Conservation (phyloP, 2,888 invertebrate species). For the Pyrrhia umbra region DNA sequence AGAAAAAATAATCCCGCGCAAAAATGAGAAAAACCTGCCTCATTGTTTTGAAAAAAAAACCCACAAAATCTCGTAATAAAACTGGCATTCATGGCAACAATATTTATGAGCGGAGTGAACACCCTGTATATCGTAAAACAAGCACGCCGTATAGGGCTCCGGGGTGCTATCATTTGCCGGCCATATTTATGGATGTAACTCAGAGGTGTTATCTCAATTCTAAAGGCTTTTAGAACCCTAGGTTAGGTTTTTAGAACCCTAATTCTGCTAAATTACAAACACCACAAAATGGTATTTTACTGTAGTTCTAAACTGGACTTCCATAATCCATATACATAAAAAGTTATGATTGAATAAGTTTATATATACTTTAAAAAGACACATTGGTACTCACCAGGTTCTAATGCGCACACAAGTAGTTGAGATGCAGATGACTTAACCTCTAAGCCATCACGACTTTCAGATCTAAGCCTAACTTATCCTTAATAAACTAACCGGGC, state of each 20-base stretch:
- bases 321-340: no score
- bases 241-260: not conserved
- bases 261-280: not conserved
- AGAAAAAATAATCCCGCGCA: no score
- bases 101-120: constrained; percentile 50
- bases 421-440: no score
- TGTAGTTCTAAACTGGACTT: no score
- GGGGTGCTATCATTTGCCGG: constrained; percentile 41
- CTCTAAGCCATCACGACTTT: no score
- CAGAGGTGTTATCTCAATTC: constrained; percentile 1
- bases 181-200: constrained; percentile 21
- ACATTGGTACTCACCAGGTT: no score
- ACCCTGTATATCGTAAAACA: constrained; percentile 45
- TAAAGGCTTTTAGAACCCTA: not conserved
- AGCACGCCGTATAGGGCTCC: constrained; percentile 50
- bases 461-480: no score
- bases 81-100: constrained; percentile 29
- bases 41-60: not conserved
- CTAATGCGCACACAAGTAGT: no score
- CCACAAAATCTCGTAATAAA: constrained; percentile 37
- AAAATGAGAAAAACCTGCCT: not conserved
- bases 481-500: no score
- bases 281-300: no score
- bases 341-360: no score
- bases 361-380: no score